Base-by-base conservation (phyloP, 2,113 vertebrate genomes). In the Hystrix brachyura region DNA sequence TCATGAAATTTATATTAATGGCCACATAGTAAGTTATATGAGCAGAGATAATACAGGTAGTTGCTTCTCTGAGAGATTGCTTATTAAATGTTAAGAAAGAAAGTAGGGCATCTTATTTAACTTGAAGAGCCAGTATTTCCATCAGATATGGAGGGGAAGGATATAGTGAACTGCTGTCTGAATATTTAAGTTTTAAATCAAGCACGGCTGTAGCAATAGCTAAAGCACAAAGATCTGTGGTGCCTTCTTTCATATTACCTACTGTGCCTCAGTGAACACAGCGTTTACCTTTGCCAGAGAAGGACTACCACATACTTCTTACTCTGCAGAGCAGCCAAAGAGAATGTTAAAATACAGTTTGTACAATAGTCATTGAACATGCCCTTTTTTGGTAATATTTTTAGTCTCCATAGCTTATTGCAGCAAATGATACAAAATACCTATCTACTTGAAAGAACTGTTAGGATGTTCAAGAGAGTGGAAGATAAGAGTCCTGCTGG, bases 341-440 rank as follows among this genome's bases (percentile, higher is more conserved):
- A 76, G 51, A 79, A 67, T 67, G 55, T 78, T 95, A 69, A 90
- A 79, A 89, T 67, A 57, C 23, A 43, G 38, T 38, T 29, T 65
- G 72, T 85, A 15, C 21, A 53, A 23, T 60, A 78, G 74, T 55
- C 23, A 65, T 90, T 53, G 27, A 74, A 71, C 51, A 25, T 74
- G 57, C 29, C 51, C n/a, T 88, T 96, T 62, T 19, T 53, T 85
- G 79, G 84, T 78, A 82, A 51, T 72, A 86, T 88, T 85, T 87
- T 96, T 93, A 79, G 60, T 11, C 27, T 62, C 25, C 29, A 17
- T 69, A 76, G 29, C 12, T 93, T 64, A 76, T 78, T 79, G 55
- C 29, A 65, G 57, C 48, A 95, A 94, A 57, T 62, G 69, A 34
- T 84, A 51, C 88, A 79, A 69, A 91, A 93, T 38, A 86, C 69